These are phyloP conservation scores for Dicrostonyx torquatus DNA, from an alignment of 2,797 vertebrate genomes.

Conservation along the genomic window DNA sequence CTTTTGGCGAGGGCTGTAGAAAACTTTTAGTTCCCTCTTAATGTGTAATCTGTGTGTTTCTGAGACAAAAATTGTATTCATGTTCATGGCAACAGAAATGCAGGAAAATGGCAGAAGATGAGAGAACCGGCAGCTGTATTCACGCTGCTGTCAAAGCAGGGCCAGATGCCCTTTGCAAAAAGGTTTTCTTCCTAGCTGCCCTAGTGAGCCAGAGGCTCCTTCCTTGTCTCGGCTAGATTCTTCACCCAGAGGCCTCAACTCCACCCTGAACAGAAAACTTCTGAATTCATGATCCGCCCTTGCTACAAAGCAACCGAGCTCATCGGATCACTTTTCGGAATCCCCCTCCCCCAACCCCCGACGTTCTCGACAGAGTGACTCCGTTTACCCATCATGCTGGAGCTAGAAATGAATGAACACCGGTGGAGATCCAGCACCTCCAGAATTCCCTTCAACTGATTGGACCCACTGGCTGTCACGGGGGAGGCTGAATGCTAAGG, in stretches of 20 bases:
- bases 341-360: too few relatives aligned
- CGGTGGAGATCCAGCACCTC: background rate
- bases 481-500: background rate
- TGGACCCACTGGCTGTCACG: accelerated
- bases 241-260: constrained; percentile 52
- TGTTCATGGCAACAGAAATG: constrained; percentile 74
- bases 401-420: background rate
- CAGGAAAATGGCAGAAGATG: constrained; percentile 54
- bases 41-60: constrained; percentile 59
- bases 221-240: constrained; percentile 28
- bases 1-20: constrained; percentile 68
- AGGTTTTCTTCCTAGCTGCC: constrained; percentile 69
- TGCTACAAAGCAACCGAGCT: background rate
- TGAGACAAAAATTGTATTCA: constrained; percentile 77
- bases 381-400: background rate
- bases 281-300: background rate
- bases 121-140: constrained; percentile 83
- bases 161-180: constrained; percentile 83
- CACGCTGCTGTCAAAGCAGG: constrained; percentile 84
- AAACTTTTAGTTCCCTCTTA: constrained; percentile 75
- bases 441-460: accelerated
- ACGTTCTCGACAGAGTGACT: background rate
- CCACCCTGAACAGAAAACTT: accelerated
- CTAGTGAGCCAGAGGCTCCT: constrained; percentile 47
- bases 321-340: background rate